Conservation (phyloP, 2,113 vertebrate species). For the Myanophis thanlyinensis region DNA sequence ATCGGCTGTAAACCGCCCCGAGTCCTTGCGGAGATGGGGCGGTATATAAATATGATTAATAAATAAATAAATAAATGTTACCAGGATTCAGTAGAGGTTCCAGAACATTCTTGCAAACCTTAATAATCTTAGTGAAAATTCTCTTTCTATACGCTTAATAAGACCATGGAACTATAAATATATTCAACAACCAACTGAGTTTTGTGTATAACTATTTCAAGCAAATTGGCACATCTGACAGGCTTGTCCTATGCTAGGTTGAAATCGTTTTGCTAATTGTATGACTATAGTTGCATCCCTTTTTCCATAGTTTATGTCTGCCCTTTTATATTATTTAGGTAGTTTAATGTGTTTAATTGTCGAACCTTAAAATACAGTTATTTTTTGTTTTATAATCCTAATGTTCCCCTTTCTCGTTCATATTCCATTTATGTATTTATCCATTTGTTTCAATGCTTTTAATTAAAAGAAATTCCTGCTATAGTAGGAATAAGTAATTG, state of each 20-base stretch:
- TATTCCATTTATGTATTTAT: too few species aligned
- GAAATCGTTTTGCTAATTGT: neutral
- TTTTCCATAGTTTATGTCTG: neutral
- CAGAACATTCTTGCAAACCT: neutral
- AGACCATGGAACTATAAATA: neutral
- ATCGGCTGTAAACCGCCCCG: too few species aligned
- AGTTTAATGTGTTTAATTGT: neutral
- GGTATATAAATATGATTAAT: too few species aligned
- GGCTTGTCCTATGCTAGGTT: neutral
- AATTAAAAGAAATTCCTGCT: too few species aligned
- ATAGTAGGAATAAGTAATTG: too few species aligned
- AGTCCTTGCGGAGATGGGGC: too few species aligned
- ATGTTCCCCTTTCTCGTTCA: too few species aligned
- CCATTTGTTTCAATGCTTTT: too few species aligned
- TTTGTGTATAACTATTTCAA: neutral
- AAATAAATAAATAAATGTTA: too few species aligned
- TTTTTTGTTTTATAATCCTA: neutral
- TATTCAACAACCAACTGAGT: neutral
- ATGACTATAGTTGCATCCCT: too few species aligned
- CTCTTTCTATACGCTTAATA: neutral
- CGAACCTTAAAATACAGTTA: neutral
- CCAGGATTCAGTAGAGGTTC: neutral
- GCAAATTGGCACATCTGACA: neutral
- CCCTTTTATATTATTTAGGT: neutral
- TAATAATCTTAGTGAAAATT: neutral